A percentile compares a stretch with the other conserved stretches of the same genome.
These are phyloP conservation scores for Hystrix cristata DNA, from an alignment of 2,113 vertebrate genomes.

Conservation along the genomic window DNA sequence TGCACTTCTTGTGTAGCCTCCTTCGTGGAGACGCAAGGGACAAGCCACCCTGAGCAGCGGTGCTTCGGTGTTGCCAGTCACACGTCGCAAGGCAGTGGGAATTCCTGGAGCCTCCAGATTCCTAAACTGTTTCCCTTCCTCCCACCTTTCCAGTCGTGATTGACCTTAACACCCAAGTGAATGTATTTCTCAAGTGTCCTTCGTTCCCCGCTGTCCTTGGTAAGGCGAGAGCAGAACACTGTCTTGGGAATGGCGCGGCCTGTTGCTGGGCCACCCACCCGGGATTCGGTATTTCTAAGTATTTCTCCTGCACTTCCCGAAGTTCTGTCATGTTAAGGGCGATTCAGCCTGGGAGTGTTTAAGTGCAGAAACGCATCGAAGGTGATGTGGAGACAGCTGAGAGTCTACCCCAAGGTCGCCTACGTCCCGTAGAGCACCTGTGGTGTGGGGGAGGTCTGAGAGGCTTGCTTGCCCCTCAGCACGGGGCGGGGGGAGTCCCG, in stretches of 20 bases:
- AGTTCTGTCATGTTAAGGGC: not conserved
- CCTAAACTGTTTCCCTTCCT: not conserved
- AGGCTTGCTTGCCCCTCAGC: not conserved
- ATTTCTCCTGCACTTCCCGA: not conserved
- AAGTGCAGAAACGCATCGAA: constrained; percentile 12
- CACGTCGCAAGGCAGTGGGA: not conserved
- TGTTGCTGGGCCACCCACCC: not conserved
- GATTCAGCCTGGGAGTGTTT: constrained; percentile 21
- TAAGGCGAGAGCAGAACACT: not conserved
- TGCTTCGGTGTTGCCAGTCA: not conserved
- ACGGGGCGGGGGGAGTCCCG: not conserved
- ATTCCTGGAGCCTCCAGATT: not conserved
- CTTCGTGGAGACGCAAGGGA: not conserved
- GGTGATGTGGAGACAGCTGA: not conserved
- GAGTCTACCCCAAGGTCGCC: not conserved
- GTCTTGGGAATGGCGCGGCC: not conserved
- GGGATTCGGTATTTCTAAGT: not conserved
- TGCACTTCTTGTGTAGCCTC: not conserved
- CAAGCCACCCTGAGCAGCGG: not conserved
- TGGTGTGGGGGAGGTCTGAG: not conserved
- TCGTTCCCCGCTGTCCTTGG: not conserved
- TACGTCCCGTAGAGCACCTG: not conserved
- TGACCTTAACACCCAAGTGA: constrained; percentile 16
- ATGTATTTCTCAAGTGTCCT: not conserved
- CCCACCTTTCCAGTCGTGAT: not conserved